Conservation (phyloP, 2,797 vertebrate genomes). For the Chaunax sp. region DNA sequence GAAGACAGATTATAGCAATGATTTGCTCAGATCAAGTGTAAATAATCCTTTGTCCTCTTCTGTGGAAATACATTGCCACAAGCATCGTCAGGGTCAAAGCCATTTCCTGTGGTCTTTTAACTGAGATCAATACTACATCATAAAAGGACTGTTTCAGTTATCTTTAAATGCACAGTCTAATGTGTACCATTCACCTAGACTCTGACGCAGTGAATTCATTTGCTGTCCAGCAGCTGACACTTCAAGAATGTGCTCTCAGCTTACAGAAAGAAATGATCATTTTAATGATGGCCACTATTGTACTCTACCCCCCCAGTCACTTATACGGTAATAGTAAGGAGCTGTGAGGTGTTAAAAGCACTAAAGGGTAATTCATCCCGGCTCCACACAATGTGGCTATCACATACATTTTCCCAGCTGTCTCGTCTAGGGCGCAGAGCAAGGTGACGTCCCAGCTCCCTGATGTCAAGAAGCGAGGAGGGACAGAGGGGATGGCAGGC, state of each 20-base stretch:
- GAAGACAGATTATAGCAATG: constrained; percentile 54
- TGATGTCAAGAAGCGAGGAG: constrained; percentile 87
- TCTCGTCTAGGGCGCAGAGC: constrained; percentile 85
- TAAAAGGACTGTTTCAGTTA: constrained; percentile 24
- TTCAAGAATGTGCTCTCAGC: constrained; percentile 13
- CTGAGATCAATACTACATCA: constrained; percentile 13
- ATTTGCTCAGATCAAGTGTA: constrained; percentile 27
- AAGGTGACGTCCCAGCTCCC: constrained; percentile 88
- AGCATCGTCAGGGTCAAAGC: constrained; percentile 27
- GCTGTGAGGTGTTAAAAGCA: constrained; percentile 13
- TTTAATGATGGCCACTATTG: constrained; percentile 26
- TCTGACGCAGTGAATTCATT: constrained; percentile 17
- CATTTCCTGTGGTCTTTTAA: constrained; percentile 21
- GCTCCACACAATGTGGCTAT: constrained; percentile 26
- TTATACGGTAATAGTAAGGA: constrained; percentile 22
- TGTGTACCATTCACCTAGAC: constrained; percentile 6
- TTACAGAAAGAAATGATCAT: constrained; percentile 20
- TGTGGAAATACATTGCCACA: constrained; percentile 5
- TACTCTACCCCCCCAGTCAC: constrained; percentile 3
- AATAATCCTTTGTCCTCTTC: constrained; percentile 34
- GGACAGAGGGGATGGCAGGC: constrained; percentile 78
- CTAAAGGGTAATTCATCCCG: constrained; percentile 14
- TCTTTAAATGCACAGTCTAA: constrained; percentile 15
- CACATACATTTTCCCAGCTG: constrained; percentile 84
- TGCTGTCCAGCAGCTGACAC: constrained; percentile 1